Evolutionary conservation across 2,797 vertebrate species (phyloP).

Genomic region (Pempheris klunzingeri): DNA sequence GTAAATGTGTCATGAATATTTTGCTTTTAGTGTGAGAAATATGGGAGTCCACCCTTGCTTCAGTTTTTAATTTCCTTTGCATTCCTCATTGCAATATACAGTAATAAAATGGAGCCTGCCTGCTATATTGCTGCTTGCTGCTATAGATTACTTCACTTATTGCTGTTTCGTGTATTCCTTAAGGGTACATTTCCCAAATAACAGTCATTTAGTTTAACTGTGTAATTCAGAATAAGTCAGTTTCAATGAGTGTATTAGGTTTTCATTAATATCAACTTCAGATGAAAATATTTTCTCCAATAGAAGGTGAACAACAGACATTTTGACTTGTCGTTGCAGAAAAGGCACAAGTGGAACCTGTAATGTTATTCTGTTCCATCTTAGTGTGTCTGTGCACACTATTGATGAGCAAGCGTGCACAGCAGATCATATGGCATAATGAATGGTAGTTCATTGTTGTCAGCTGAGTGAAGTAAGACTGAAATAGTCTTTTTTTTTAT

Average conservation of each 20-base stretch:
- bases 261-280: too few relatives aligned
- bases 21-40: constrained; percentile 1
- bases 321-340: neutral
- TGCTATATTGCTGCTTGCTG: neutral
- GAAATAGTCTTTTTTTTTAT: too few relatives aligned
- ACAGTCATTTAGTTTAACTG: neutral
- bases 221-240: neutral
- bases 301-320: neutral
- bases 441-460: too few relatives aligned
- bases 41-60: constrained; percentile 1
- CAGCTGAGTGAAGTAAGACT: neutral
- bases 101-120: neutral
- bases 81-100: neutral
- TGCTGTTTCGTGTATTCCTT: neutral
- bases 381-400: neutral
- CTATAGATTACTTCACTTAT: neutral
- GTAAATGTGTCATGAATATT: neutral
- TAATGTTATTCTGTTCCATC: neutral
- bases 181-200: neutral
- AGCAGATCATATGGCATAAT: too few relatives aligned
- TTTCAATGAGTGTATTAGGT: too few relatives aligned
- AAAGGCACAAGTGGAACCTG: neutral
- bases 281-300: neutral
- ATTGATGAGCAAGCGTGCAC: neutral
- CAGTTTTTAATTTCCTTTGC: neutral